These are phyloP conservation scores for Eupithecia subumbrata DNA, from an alignment of 2,888 invertebrate genomes.

Conservation along the genomic window DNA sequence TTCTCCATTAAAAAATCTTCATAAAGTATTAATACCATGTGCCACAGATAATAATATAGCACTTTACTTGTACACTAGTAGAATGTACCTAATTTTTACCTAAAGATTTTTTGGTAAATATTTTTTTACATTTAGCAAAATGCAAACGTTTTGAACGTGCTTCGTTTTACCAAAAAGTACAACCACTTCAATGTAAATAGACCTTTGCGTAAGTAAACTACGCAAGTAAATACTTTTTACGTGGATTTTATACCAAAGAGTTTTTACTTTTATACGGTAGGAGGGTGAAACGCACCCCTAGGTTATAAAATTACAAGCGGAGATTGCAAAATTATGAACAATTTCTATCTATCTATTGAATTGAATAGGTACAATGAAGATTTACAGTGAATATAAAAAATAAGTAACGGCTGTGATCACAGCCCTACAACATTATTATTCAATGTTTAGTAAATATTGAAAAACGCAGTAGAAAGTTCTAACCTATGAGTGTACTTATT, in stretches of 20 bases:
- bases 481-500: not conserved
- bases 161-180: conserved; percentile 21
- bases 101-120: not conserved
- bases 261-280: conserved; percentile 35
- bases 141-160: conserved; percentile 19
- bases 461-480: not conserved
- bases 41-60: too few relatives aligned
- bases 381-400: not conserved
- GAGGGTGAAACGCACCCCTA: conserved; percentile 41
- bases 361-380: not conserved
- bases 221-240: not conserved
- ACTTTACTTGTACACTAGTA: too few relatives aligned
- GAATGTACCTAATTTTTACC: not conserved
- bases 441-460: not conserved
- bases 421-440: not conserved
- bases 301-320: conserved; percentile 50
- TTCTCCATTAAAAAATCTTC: not conserved
- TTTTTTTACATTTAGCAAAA: not conserved
- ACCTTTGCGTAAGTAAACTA: not conserved
- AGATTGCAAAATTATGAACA: conserved; percentile 52
- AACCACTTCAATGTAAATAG: not conserved
- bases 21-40: too few relatives aligned
- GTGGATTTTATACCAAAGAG: not conserved
- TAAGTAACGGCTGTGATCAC: not conserved
- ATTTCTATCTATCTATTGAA: conserved; percentile 7